Evolutionary conservation across 2,797 vertebrate genomes (phyloP).

Genomic region (Nyctibius grandis): DNA sequence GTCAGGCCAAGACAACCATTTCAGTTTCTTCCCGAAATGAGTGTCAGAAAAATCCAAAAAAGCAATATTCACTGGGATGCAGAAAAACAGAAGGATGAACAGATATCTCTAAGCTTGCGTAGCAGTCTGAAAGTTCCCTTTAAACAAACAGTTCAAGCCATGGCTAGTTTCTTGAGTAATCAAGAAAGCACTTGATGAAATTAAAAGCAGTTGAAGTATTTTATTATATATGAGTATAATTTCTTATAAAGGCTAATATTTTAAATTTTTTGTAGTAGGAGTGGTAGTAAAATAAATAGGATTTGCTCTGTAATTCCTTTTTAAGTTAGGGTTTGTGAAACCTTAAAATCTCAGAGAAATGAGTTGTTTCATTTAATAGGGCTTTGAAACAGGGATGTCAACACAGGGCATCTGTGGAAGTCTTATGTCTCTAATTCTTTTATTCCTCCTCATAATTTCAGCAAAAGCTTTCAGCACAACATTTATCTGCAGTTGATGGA

Average conservation of each 20-base stretch:
- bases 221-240: neutral
- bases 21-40: neutral
- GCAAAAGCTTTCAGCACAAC: neutral
- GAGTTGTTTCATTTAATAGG: conserved; percentile 26
- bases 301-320: conserved; percentile 58
- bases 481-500: conserved; percentile 9
- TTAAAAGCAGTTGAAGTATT: conserved; percentile 50
- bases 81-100: neutral
- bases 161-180: neutral
- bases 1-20: neutral
- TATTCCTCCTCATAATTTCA: neutral
- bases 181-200: conserved; percentile 13
- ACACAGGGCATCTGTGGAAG: neutral
- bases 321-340: conserved; percentile 30
- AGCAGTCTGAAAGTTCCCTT: neutral
- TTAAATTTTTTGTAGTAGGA: conserved; percentile 32
- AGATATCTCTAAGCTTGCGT: neutral
- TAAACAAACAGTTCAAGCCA: neutral
- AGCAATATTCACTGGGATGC: neutral
- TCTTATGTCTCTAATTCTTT: neutral
- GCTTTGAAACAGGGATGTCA: conserved; percentile 19
- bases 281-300: conserved; percentile 46
- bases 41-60: neutral
- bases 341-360: conserved; percentile 25
- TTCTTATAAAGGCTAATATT: conserved; percentile 39